These are phyloP conservation scores for Alviniconcha strummeri DNA, from an alignment of 2,888 invertebrate species.

Conservation along the genomic window DNA sequence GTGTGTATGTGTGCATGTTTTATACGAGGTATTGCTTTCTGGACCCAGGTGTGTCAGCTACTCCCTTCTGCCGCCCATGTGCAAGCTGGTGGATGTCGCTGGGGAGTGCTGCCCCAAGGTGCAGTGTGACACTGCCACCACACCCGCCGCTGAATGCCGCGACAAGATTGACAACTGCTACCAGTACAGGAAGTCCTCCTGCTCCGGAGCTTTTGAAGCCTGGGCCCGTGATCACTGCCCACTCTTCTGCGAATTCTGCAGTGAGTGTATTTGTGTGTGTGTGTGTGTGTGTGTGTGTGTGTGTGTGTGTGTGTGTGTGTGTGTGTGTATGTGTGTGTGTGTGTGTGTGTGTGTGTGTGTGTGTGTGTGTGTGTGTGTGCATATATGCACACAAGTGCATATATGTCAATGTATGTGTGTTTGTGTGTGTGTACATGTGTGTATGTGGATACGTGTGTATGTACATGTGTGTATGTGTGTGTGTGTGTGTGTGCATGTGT, in stretches of 20 bases:
- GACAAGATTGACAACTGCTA: conserved; percentile 53
- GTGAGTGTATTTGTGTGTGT: conserved; percentile 39
- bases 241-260: conserved; percentile 51
- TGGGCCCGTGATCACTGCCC: conserved; percentile 56
- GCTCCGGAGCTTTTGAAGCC: conserved; percentile 44
- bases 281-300: neutral
- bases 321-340: neutral
- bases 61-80: conserved; percentile 49
- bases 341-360: conserved; percentile 3
- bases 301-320: neutral
- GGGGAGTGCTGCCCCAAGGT: conserved; percentile 58
- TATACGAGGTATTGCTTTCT: neutral
- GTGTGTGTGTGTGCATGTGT: neutral
- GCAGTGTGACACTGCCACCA: conserved; percentile 45
- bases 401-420: too few relatives aligned
- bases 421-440: neutral
- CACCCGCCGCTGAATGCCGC: conserved; percentile 38
- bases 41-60: conserved; percentile 51
- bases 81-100: conserved; percentile 56
- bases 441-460: neutral
- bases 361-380: neutral
- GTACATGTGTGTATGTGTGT: neutral
- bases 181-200: conserved; percentile 48
- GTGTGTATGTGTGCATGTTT: neutral
- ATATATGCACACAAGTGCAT: neutral